Evolutionary conservation across 1,140 invertebrate genomes (phyloP), one percentile per base, ranked within the genome.

Genomic region (Lerema accius): DNA sequence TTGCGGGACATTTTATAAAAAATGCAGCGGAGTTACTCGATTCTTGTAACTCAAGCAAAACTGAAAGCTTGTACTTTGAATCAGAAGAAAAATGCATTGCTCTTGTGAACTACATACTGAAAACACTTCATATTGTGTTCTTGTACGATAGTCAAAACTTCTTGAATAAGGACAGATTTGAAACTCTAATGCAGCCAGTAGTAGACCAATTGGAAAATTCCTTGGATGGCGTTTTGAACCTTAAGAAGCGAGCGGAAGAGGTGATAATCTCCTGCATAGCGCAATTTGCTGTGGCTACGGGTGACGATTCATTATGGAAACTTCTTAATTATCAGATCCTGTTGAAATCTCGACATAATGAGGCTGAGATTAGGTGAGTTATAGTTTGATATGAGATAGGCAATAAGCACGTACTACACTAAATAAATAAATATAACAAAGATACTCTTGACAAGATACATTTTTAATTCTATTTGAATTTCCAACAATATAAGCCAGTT

Each of bases 181-280:
- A 97, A 49, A 92, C 93, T 0, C 79, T 99, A 0, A 95, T 97
- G 94, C 94, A 95, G 67, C 96, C 96, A 0, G 86, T 99, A 1
- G 95, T 98, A 0, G 96, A 98, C 90, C 97, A 98, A 90, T 78
- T 97, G 40, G 97, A 98, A 80, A 98, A 98, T 80, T 92, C 92
- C 0, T 69, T 96, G 16, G 94, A 93, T 23, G 93, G 92, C n/a
- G 92, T 92, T 65, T 92, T 92, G 13, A 78, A 72, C 23, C 94
- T 94, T 76, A 91, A 94, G 62, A 80, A 89, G 0, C 91, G 95
- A 40, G 92, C 95, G 0, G 91, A 84, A 23, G 90, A 94, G 13
- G 80, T 95, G 7, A 86, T 98, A 1, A 94, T 94, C 9, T 95
- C 95, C 0, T 96, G 96, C 77, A 92, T 98, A 48, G 94, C 95